These are phyloP conservation scores for Pteropus alecto DNA, from an alignment of 2,113 vertebrate species.

Conservation along the genomic window DNA sequence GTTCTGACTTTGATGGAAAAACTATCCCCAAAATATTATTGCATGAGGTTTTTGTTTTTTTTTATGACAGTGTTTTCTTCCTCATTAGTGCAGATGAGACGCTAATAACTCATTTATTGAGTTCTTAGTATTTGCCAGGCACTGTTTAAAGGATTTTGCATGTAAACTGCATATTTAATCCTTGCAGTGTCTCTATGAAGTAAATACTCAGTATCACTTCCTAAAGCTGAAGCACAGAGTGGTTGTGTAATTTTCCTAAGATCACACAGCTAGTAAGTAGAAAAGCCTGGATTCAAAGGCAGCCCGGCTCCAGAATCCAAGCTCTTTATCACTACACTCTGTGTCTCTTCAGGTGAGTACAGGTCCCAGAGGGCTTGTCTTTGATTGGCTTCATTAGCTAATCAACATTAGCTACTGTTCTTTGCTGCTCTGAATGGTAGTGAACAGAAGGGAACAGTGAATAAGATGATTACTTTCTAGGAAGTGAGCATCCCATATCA, in stretches of 20 bases:
- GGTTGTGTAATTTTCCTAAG: neutral
- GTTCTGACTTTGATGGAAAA: neutral
- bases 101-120: neutral
- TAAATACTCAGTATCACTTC: neutral
- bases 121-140: neutral
- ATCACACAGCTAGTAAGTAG: neutral
- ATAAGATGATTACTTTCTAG: neutral
- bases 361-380: neutral
- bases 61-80: neutral
- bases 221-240: neutral
- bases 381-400: neutral
- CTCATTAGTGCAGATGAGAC: neutral
- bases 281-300: neutral
- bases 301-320: neutral
- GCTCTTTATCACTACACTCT: neutral
- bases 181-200: neutral
- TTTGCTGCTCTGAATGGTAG: neutral
- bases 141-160: neutral
- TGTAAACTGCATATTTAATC: neutral
- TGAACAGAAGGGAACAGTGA: neutral
- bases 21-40: neutral
- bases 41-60: neutral
- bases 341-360: neutral
- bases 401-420: neutral
- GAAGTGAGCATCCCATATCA: neutral